Evolutionary conservation across 2,888 invertebrate genomes (phyloP).

Genomic region (Stenodera caucasica): DNA sequence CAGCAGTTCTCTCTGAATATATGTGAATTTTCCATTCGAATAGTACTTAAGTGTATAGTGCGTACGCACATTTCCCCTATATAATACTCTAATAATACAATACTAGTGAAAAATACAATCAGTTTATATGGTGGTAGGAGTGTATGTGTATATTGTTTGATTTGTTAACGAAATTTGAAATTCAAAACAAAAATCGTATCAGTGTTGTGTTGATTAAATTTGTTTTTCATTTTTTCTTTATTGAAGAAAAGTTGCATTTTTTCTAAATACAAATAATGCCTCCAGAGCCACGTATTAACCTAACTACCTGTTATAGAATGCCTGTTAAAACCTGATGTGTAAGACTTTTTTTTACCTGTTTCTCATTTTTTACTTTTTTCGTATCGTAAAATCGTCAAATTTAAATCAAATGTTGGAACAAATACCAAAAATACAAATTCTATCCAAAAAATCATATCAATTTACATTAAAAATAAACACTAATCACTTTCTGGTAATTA

Average conservation of each 20-base stretch:
- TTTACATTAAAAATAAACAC: not conserved
- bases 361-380: constrained; percentile 10
- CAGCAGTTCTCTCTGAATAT: constrained; percentile 5
- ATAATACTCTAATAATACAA: constrained; percentile 14
- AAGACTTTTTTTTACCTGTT: constrained; percentile 32
- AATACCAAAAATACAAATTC: not conserved
- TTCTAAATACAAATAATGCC: constrained; percentile 28
- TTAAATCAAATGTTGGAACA: not conserved
- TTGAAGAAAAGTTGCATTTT: constrained; percentile 35
- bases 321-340: constrained; percentile 33
- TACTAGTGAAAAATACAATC: constrained; percentile 33
- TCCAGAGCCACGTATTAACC: constrained; percentile 46
- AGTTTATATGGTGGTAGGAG: constrained; percentile 35
- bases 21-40: constrained; percentile 12
- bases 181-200: constrained; percentile 14
- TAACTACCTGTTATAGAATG: constrained; percentile 40
- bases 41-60: constrained; percentile 24
- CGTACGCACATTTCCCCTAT: constrained; percentile 34
- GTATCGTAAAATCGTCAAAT: not conserved
- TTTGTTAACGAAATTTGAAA: constrained; percentile 34
- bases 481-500: not conserved
- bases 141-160: constrained; percentile 22
- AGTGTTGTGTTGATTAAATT: constrained; percentile 16
- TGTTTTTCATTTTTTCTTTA: constrained; percentile 23
- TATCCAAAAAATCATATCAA: not conserved